phyloP scores from a whole-genome alignment of 2,888 invertebrate genomes.

The Callosobruchus maculatus region DNA sequence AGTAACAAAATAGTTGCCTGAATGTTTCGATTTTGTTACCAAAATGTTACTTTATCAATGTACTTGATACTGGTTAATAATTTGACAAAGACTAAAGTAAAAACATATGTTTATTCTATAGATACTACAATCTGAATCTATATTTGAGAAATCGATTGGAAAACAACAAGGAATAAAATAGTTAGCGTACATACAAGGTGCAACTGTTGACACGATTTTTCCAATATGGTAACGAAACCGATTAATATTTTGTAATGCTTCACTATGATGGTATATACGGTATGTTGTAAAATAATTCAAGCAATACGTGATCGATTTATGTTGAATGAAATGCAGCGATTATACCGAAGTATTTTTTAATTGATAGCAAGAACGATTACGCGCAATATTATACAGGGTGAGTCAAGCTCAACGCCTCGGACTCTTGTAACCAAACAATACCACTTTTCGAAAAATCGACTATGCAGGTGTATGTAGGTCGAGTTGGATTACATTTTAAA shows the following conservation, averaged over 20 bases:
- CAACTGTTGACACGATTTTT: neutral
- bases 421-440: too few relatives aligned
- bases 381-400: too few relatives aligned
- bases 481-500: too few relatives aligned
- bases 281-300: neutral
- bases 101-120: neutral
- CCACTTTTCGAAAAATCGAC: too few relatives aligned
- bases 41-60: too few relatives aligned
- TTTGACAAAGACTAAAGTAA: too few relatives aligned
- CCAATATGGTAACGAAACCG: neutral
- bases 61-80: too few relatives aligned
- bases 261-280: neutral
- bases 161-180: neutral
- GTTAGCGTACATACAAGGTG: neutral
- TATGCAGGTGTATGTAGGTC: too few relatives aligned
- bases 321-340: neutral
- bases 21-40: too few relatives aligned
- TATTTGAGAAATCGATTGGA: neutral
- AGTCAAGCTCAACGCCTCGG: too few relatives aligned
- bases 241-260: neutral
- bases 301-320: neutral
- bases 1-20: too few relatives aligned
- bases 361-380: neutral
- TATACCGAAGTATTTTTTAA: neutral
- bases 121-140: neutral